These are phyloP conservation scores for Aphelenchoides besseyi DNA, from an alignment of 1,140 invertebrate species.

Conservation along the genomic window DNA sequence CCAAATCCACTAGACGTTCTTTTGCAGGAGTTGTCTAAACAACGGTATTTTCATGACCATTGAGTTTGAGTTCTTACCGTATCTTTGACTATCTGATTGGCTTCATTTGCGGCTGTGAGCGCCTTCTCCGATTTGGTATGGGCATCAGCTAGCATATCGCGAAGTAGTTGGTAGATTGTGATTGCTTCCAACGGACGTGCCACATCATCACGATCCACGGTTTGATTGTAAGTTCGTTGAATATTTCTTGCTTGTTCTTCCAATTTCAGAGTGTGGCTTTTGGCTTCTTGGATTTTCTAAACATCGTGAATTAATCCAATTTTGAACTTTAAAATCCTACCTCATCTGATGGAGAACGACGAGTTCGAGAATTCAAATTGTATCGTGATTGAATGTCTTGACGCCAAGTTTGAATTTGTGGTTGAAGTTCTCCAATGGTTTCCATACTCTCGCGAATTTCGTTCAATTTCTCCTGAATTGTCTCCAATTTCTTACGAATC, in stretches of 20 bases:
- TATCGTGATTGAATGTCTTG: too few species aligned
- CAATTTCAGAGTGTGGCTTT: not conserved
- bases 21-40: slow-evolving; percentile 1
- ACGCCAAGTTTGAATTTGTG: slow-evolving; percentile 1
- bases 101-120: not conserved
- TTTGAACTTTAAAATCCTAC: too few species aligned
- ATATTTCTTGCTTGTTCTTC: not conserved
- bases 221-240: not conserved
- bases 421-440: not conserved
- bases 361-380: too few species aligned
- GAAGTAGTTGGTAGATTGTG: not conserved
- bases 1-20: not conserved
- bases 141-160: not conserved
- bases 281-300: not conserved
- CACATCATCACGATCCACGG: not conserved
- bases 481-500: not conserved
- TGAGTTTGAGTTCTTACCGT: too few species aligned
- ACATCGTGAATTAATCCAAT: too few species aligned
- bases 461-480: not conserved
- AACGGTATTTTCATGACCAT: too few species aligned
- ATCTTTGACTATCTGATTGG: not conserved
- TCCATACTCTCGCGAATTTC: not conserved
- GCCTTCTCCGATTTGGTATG: not conserved
- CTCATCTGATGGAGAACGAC: too few species aligned
- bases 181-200: not conserved